These are phyloP conservation scores for Clostera curtula DNA, from an alignment of 2,888 invertebrate genomes.

Conservation along the genomic window DNA sequence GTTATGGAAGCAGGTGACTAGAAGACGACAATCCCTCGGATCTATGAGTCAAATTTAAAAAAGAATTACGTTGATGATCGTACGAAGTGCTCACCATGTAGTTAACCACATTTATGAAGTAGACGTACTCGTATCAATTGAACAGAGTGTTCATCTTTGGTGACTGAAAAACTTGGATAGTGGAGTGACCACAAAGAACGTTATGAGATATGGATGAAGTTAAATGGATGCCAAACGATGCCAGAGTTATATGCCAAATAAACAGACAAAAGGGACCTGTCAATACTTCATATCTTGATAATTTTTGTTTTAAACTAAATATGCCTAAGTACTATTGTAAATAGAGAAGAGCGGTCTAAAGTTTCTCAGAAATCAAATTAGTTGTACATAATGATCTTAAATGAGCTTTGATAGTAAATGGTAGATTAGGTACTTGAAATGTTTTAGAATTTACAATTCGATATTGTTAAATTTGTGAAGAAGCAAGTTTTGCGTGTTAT, in stretches of 20 bases:
- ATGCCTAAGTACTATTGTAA: constrained; percentile 26
- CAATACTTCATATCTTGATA: constrained; percentile 66
- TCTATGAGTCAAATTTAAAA: constrained; percentile 62
- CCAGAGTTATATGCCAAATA: constrained; percentile 52
- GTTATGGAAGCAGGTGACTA: constrained; percentile 87
- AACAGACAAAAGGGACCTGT: constrained; percentile 58
- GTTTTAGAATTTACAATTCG: constrained; percentile 38
- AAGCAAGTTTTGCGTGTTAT: constrained; percentile 24
- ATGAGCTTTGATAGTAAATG: constrained; percentile 38
- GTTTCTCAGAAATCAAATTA: constrained; percentile 45
- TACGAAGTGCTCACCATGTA: constrained; percentile 36
- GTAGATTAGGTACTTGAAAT: constrained; percentile 27
- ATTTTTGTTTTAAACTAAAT: constrained; percentile 22
- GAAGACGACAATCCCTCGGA: constrained; percentile 78
- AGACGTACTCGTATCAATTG: constrained; percentile 17
- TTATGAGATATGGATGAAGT: constrained; percentile 16
- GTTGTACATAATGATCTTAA: constrained; percentile 39
- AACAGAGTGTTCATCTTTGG: too few species aligned
- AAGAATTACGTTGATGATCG: constrained; percentile 15
- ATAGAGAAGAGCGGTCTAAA: constrained; percentile 39
- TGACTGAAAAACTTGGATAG: too few species aligned
- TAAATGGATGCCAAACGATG: constrained; percentile 43
- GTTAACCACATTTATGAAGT: constrained; percentile 14
- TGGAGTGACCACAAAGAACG: constrained; percentile 16
- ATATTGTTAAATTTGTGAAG: constrained; percentile 31